Conservation (phyloP, 2,888 invertebrate genomes). For the Idaea dimidiata region DNA sequence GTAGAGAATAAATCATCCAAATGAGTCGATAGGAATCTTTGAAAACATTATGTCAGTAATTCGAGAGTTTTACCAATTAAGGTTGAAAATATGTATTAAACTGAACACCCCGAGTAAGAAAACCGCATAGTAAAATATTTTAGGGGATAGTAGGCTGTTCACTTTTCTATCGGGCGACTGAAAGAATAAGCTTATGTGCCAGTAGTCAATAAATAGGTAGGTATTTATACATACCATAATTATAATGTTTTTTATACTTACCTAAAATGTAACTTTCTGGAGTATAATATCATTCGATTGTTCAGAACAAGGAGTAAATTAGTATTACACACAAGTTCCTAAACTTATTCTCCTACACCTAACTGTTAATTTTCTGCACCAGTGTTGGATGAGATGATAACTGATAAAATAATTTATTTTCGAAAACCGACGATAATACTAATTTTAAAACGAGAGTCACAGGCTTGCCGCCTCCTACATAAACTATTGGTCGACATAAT, state of each 20-base stretch:
- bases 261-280: too few relatives aligned
- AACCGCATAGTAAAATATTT: neutral
- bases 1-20: neutral
- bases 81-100: slow-evolving; percentile 26
- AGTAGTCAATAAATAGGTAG: neutral
- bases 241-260: too few relatives aligned
- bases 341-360: too few relatives aligned
- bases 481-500: neutral
- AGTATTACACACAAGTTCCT: too few relatives aligned
- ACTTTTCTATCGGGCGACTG: neutral
- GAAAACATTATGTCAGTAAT: slow-evolving; percentile 20
- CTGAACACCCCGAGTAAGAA: slow-evolving; percentile 10
- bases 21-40: slow-evolving; percentile 25
- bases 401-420: too few relatives aligned
- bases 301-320: too few relatives aligned
- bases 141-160: neutral
- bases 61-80: slow-evolving; percentile 28
- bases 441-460: too few relatives aligned
- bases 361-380: too few relatives aligned
- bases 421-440: too few relatives aligned
- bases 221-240: too few relatives aligned
- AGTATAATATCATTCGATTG: too few relatives aligned
- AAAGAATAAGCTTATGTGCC: neutral
- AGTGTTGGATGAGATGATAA: too few relatives aligned
- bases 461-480: neutral